phyloP scores from a whole-genome alignment of 2,888 invertebrate genomes.

The Dolichomitus sp. region DNA sequence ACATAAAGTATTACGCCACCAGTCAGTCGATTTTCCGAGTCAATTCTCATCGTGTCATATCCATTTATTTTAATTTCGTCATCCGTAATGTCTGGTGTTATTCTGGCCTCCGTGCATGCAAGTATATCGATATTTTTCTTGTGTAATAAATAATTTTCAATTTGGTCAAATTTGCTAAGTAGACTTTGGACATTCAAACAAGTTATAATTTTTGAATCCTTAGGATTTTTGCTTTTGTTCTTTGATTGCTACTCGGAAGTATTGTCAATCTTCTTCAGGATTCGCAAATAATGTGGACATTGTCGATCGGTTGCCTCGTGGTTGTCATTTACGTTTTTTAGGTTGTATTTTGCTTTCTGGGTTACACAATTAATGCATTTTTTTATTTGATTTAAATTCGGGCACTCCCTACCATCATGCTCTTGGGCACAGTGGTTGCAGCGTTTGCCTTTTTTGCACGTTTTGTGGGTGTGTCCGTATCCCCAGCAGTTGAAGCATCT shows the following conservation, averaged over 20 bases:
- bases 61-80: no score
- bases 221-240: no score
- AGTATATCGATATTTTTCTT: no score
- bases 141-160: slow-evolving; percentile 19
- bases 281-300: slow-evolving; percentile 21
- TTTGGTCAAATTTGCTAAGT: slow-evolving; percentile 16
- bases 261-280: not conserved
- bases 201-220: not conserved
- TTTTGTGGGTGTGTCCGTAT: no score
- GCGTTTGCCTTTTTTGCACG: no score
- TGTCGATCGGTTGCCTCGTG: slow-evolving; percentile 21
- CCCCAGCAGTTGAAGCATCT: no score
- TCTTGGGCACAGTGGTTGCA: no score
- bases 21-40: slow-evolving; percentile 20
- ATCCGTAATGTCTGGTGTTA: no score
- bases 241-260: no score
- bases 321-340: slow-evolving; percentile 11
- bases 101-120: no score
- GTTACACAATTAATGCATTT: slow-evolving; percentile 10
- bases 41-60: slow-evolving; percentile 6
- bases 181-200: slow-evolving; percentile 9
- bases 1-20: slow-evolving; percentile 18
- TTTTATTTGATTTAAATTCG: not conserved
- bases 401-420: no score
- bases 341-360: slow-evolving; percentile 11